A percentile compares a stretch with the other conserved stretches of the same genome.
Conservation (phyloP, 1,140 invertebrate genomes). For the Aethina tumida region DNA sequence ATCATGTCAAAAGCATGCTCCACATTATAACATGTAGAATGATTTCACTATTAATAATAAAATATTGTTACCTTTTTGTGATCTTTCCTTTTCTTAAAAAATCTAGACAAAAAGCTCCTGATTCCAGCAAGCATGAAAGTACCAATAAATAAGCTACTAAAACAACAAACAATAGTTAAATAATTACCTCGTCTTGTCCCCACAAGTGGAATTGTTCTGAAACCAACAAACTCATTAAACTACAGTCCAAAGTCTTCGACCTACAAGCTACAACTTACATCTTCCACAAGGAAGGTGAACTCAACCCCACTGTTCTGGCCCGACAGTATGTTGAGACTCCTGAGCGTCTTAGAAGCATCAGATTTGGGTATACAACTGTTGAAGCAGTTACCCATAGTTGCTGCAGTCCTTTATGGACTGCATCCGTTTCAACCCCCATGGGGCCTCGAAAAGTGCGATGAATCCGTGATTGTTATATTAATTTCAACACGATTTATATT, state of each 20-base stretch:
- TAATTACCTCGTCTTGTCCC: slow-evolving; percentile 9
- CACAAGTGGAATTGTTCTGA: slow-evolving; percentile 3
- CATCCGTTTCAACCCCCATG: slow-evolving; percentile 29
- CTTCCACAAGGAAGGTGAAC: slow-evolving; percentile 30
- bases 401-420: slow-evolving; percentile 34
- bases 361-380: slow-evolving; percentile 38
- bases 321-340: slow-evolving; percentile 20
- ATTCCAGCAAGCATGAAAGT: slow-evolving; percentile 8
- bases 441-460: slow-evolving; percentile 16
- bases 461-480: slow-evolving; percentile 21
- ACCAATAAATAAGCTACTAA: slow-evolving; percentile 5
- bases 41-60: too few species aligned
- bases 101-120: slow-evolving; percentile 24
- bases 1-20: too few species aligned
- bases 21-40: too few species aligned
- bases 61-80: slow-evolving; percentile 21
- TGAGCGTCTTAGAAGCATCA: slow-evolving; percentile 12
- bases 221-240: slow-evolving; percentile 8
- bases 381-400: slow-evolving; percentile 42
- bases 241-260: background rate
- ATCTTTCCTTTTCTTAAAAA: slow-evolving; percentile 24
- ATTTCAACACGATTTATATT: too few species aligned
- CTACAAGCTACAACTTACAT: slow-evolving; percentile 18
- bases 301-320: slow-evolving; percentile 22
- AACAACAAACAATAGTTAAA: background rate